A percentile compares a stretch with the other conserved stretches of the same genome.
Evolutionary conservation across 2,113 vertebrate species (phyloP).

Genomic region (Istiophorus platypterus): DNA sequence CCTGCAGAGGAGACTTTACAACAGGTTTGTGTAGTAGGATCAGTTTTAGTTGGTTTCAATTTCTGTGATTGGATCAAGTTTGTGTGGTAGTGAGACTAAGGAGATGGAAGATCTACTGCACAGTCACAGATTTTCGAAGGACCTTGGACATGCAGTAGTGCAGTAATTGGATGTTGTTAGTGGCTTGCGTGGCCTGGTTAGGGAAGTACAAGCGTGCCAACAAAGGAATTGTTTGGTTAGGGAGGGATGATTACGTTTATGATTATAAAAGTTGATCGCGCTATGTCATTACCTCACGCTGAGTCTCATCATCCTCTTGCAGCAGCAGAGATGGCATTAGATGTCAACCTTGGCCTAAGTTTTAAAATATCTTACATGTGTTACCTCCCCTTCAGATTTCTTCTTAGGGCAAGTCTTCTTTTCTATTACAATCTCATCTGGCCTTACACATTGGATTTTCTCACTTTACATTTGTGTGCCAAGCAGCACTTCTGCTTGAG

Average conservation of each 20-base stretch:
- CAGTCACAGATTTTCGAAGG: not conserved
- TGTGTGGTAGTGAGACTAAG: slow-evolving; percentile 19
- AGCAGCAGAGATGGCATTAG: slow-evolving; percentile 52
- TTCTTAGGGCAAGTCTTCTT: slow-evolving; percentile 61
- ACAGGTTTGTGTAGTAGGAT: slow-evolving; percentile 9
- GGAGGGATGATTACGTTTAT: slow-evolving; percentile 53
- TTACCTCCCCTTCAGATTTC: slow-evolving; percentile 56
- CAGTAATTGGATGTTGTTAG: not conserved
- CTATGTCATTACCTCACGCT: slow-evolving; percentile 54
- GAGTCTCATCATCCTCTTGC: slow-evolving; percentile 41
- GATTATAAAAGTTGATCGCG: slow-evolving; percentile 63
- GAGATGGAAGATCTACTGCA: not conserved
- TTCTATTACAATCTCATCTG: slow-evolving; percentile 77
- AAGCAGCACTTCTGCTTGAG: slow-evolving; percentile 73
- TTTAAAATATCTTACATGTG: slow-evolving; percentile 44
- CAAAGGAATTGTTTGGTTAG: slow-evolving; percentile 38
- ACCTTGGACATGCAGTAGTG: not conserved
- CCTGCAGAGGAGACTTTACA: not conserved
- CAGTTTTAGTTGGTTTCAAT: slow-evolving; percentile 19
- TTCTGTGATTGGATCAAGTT: slow-evolving; percentile 27
- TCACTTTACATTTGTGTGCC: slow-evolving; percentile 75
- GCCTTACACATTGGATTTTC: slow-evolving; percentile 74
- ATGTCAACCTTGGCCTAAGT: slow-evolving; percentile 46
- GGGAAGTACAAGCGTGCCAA: slow-evolving; percentile 39
- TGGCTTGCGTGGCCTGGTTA: slow-evolving; percentile 11